These are phyloP conservation scores for Turnix velox DNA, from an alignment of 2,113 vertebrate genomes.

Conservation along the genomic window DNA sequence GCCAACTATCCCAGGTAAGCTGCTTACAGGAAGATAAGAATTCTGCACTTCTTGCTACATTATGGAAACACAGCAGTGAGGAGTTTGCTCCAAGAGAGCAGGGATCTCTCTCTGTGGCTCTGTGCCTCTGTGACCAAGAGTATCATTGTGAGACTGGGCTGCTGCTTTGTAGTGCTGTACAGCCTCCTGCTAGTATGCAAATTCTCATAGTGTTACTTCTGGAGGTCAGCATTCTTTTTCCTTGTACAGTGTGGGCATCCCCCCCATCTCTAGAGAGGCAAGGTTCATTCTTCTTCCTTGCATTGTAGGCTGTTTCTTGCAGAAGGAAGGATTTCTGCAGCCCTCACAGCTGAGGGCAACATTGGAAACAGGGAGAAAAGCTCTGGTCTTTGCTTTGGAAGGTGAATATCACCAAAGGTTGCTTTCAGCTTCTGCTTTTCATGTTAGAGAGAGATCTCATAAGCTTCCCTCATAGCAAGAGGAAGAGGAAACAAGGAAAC, in stretches of 20 bases:
- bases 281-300: background rate
- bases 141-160: background rate
- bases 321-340: background rate
- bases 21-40: background rate
- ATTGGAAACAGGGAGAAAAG: background rate
- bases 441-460: background rate
- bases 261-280: background rate
- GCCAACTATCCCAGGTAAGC: constrained; percentile 90
- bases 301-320: background rate
- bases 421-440: background rate
- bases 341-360: background rate
- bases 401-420: background rate
- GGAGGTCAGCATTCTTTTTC: background rate
- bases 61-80: background rate
- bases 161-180: background rate
- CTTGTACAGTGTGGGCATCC: background rate
- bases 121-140: background rate
- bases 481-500: background rate
- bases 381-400: background rate
- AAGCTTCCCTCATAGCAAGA: background rate
- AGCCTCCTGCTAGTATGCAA: background rate
- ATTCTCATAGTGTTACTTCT: background rate
- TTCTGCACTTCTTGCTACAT: background rate
- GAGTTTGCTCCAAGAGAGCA: background rate
- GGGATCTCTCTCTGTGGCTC: background rate